Evolutionary conservation across 2,797 vertebrate genomes (phyloP).

Genomic region (Gallinago solitaria): DNA sequence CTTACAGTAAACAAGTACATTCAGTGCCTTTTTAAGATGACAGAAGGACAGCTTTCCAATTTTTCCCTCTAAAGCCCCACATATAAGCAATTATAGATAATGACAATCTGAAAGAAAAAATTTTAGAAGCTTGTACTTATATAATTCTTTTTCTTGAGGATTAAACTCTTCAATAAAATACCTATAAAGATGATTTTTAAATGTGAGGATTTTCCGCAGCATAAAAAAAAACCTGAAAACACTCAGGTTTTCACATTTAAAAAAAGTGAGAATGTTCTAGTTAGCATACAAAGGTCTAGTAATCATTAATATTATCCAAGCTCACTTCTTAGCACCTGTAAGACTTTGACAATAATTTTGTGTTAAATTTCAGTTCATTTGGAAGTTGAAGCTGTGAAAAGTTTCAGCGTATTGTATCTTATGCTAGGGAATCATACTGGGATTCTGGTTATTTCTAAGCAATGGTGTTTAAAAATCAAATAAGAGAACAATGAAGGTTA

Average conservation of each 20-base stretch:
- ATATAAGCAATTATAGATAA: background rate
- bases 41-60: background rate
- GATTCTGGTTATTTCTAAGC: background rate
- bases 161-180: background rate
- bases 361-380: background rate
- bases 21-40: background rate
- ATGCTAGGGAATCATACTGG: background rate
- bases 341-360: background rate
- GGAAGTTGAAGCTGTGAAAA: background rate
- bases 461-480: background rate
- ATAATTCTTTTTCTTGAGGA: background rate
- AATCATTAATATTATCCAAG: background rate
- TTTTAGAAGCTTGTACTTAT: background rate
- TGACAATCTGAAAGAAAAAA: background rate
- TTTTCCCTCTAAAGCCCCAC: background rate
- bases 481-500: background rate
- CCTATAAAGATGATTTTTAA: background rate
- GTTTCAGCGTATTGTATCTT: background rate
- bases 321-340: background rate
- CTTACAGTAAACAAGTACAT: background rate
- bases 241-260: background rate
- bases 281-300: background rate
- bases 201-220: background rate
- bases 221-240: background rate
- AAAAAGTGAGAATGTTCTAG: background rate